Conservation (phyloP, 2,888 invertebrate genomes). For the Physocephala rufipes region DNA sequence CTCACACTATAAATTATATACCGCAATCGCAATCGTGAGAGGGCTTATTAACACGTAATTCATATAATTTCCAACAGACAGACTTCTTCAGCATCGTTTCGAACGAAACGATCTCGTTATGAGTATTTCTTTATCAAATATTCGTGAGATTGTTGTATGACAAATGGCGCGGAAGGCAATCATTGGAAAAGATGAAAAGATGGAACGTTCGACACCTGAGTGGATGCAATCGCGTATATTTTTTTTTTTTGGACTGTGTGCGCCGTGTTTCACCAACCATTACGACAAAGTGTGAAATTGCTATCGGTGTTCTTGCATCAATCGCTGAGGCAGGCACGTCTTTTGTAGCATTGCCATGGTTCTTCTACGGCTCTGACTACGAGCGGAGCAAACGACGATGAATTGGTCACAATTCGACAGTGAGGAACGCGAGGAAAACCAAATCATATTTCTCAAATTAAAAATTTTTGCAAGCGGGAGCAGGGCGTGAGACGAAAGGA, state of each 20-base stretch:
- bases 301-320: slow-evolving; percentile 40
- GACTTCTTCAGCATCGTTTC: background rate
- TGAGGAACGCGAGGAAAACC: background rate
- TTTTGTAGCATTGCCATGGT: no score
- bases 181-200: no score
- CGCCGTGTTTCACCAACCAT: slow-evolving; percentile 10
- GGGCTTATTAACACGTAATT: slow-evolving; percentile 32
- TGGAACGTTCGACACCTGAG: background rate
- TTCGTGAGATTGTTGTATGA: background rate
- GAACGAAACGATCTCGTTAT: slow-evolving; percentile 2
- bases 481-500: background rate
- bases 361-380: background rate
- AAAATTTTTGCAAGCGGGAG: slow-evolving; percentile 11
- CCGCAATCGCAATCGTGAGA: slow-evolving; percentile 7
- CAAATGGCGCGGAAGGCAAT: slow-evolving; percentile 2
- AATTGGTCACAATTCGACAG: no score
- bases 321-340: slow-evolving; percentile 20
- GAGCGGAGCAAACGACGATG: background rate
- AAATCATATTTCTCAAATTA: slow-evolving; percentile 29
- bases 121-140: background rate
- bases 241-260: slow-evolving; percentile 38
- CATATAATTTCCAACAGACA: slow-evolving; percentile 6
- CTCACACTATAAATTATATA: slow-evolving; percentile 53
- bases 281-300: slow-evolving; percentile 57
- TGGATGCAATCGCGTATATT: slow-evolving; percentile 44